A percentile compares a stretch with the other conserved stretches of the same genome.
Conservation (phyloP, 2,113 vertebrate genomes). For the Cranoglanis bouderius region DNA sequence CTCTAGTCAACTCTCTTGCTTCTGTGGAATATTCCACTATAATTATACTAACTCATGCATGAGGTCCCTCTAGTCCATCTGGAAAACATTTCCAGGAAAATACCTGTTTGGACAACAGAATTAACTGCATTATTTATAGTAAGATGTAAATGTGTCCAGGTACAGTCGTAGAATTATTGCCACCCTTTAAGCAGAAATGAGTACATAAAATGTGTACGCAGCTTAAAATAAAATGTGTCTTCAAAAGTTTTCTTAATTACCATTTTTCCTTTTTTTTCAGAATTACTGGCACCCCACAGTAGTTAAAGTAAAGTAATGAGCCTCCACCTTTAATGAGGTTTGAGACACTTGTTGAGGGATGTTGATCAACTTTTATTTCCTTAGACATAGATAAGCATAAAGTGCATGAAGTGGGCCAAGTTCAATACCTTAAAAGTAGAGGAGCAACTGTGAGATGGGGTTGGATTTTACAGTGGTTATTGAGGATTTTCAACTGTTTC, state of each 20-base stretch:
- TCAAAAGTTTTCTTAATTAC: background rate
- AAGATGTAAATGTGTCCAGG: conserved; percentile 20
- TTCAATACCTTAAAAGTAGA: background rate
- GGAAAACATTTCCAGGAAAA: conserved; percentile 42
- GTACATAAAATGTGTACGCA: background rate
- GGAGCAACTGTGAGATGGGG: too few species aligned
- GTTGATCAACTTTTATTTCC: background rate
- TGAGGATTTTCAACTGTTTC: background rate
- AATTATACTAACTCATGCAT: conserved; percentile 38
- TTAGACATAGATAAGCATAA: background rate
- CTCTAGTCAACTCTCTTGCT: conserved; percentile 2
- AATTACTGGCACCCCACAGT: background rate
- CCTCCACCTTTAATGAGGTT: too few species aligned
- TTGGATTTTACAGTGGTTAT: background rate
- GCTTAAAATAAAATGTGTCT: background rate
- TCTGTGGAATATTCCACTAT: conserved; percentile 40
- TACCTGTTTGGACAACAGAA: conserved; percentile 10
- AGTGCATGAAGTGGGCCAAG: background rate
- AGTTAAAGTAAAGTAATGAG: background rate
- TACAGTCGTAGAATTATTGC: conserved; percentile 7
- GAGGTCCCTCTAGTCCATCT: conserved; percentile 42
- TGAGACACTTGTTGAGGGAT: background rate
- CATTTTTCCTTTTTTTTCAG: background rate
- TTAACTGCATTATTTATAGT: conserved; percentile 26
- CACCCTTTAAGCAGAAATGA: conserved; percentile 5